Evolutionary conservation across 2,888 invertebrate genomes (phyloP), one percentile per base, ranked within the genome.

Genomic region (Seladonia tumulorum): DNA sequence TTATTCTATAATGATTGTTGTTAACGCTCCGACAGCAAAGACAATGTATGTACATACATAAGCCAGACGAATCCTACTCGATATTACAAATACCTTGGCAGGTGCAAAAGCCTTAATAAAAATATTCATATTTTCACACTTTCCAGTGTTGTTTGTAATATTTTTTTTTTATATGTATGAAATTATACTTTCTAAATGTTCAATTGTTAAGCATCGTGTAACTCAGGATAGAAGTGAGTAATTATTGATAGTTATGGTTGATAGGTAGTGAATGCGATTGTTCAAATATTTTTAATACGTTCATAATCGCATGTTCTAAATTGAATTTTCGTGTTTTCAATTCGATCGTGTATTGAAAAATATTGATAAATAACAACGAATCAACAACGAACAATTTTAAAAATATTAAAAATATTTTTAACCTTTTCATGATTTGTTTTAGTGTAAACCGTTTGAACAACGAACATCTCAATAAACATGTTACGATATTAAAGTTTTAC

Each of bases 21-120:
- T 66, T 66, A 66, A 35, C 16, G 35, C 66, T 66, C 18, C 10
- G 8, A 66, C 35, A 35, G 29, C 22, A 8, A 35, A 35, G 35
- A 66, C 35, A 66, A 66, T 66, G 66, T 66, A 18, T 66, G 18
- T 22, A 66, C 35, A 66, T 66, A 66, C 29, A 22, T 66, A 66
- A 29, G 66, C 16, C 22, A 66, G 29, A 29, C 35, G 35, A 66
- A 66, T 66, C 29, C 35, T 66, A 35, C 35, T 35, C 16, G 18
- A 35, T 35, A 35, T 66, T 35, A 18, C 4, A 29, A 29, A 35
- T 29, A 66, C 35, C 35, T 18, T 18, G 29, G 66, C 66, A 22
- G 66, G 66, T 29, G 66, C 18, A 66, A 3, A 18, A 22, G 18
- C 29, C 35, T 66, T 2, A 60, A 60, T 60, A 60, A 60, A 60